phyloP scores from a whole-genome alignment of 2,797 vertebrate species.

The Botia kubotai region DNA sequence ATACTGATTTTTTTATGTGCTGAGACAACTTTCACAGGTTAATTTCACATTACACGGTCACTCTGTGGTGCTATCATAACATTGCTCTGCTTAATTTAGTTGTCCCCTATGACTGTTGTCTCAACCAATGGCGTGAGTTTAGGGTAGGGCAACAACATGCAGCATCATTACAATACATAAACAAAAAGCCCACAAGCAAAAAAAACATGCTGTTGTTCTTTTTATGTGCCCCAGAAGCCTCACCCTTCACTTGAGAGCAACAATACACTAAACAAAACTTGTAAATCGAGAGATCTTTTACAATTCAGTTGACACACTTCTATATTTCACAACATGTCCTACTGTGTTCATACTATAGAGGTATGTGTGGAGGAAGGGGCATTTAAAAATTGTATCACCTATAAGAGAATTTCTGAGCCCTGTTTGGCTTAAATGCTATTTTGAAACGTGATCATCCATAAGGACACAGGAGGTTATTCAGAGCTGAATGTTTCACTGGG shows the following conservation, averaged over 20 bases:
- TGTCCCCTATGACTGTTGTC: background rate
- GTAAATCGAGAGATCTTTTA: conserved; percentile 12
- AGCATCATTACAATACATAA: background rate
- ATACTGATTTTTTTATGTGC: background rate
- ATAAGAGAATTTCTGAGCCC: background rate
- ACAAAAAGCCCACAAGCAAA: background rate
- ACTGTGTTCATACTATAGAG: conserved; percentile 1
- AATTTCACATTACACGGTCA: background rate
- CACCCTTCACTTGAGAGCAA: background rate
- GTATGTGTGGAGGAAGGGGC: background rate
- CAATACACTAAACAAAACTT: conserved; percentile 21
- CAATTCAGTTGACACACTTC: background rate
- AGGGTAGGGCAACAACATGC: background rate
- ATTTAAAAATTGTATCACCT: conserved; percentile 18
- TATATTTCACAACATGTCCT: conserved; percentile 17
- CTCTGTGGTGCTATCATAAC: background rate
- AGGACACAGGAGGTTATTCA: conserved; percentile 26
- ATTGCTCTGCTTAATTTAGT: background rate
- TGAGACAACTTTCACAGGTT: background rate
- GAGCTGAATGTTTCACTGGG: conserved; percentile 20
- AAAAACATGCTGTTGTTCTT: background rate
- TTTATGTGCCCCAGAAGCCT: background rate
- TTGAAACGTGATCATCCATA: conserved; percentile 34
- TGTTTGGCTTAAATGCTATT: conserved; percentile 24
- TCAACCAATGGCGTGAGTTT: background rate